Percentiles rank a stretch among this genome's conserved stretches.
Evolutionary conservation across 2,113 vertebrate genomes (phyloP).

Genomic region (Bagarius yarrelli): DNA sequence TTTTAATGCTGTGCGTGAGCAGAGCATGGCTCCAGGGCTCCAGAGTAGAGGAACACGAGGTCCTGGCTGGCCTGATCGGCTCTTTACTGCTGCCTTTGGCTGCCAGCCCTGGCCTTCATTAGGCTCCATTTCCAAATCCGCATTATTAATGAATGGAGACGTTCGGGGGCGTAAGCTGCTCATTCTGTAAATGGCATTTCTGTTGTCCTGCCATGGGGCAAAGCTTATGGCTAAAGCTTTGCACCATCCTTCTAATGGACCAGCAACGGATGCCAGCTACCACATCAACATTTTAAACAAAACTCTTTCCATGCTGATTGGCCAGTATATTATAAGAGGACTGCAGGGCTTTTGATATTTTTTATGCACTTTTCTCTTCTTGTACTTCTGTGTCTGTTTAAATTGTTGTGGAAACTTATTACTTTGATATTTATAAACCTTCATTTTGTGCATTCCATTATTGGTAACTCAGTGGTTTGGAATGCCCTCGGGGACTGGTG

Average conservation of each 20-base stretch:
- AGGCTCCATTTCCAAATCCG: slow-evolving; percentile 65
- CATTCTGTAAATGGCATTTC: slow-evolving; percentile 70
- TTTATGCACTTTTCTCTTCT: slow-evolving; percentile 33
- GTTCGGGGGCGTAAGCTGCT: slow-evolving; percentile 70
- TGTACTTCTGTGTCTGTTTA: slow-evolving; percentile 14
- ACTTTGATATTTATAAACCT: slow-evolving; percentile 46
- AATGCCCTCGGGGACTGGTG: slow-evolving; percentile 16
- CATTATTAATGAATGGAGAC: slow-evolving; percentile 74
- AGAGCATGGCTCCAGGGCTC: slow-evolving; percentile 53
- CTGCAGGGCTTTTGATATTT: slow-evolving; percentile 55
- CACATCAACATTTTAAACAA: slow-evolving; percentile 45
- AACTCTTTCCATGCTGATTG: slow-evolving; percentile 5
- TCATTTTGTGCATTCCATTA: slow-evolving; percentile 41
- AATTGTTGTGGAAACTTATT: slow-evolving; percentile 25
- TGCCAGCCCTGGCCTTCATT: slow-evolving; percentile 73
- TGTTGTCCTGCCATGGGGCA: slow-evolving; percentile 72
- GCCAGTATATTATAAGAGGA: slow-evolving; percentile 6
- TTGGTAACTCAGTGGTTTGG: slow-evolving; percentile 38
- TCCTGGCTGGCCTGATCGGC: slow-evolving; percentile 66
- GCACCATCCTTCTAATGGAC: slow-evolving; percentile 64
- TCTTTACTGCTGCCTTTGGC: slow-evolving; percentile 72
- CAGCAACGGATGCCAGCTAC: slow-evolving; percentile 48
- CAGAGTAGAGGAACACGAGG: slow-evolving; percentile 59
- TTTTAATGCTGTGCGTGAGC: slow-evolving; percentile 60
- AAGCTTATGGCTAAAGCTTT: slow-evolving; percentile 71